phyloP scores from a whole-genome alignment of 2,113 vertebrate species.

The Eonycteris spelaea region DNA sequence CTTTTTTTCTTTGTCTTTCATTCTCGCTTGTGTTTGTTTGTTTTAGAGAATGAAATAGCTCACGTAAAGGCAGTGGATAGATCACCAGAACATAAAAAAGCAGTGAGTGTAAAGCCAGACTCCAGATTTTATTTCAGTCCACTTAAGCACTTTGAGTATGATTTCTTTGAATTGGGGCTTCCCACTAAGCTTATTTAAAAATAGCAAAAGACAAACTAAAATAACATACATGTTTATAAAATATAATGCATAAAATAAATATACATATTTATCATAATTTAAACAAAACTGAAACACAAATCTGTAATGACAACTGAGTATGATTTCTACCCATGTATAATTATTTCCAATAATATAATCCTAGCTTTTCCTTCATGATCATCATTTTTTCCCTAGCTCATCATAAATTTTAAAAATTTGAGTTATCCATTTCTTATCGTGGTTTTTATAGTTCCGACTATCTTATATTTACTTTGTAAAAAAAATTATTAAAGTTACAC shows the following conservation, averaged over 20 bases:
- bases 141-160: not conserved
- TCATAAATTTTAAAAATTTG: not conserved
- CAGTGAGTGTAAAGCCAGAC: not conserved
- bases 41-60: not conserved
- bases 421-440: not conserved
- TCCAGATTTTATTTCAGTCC: not conserved
- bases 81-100: not conserved
- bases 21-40: not conserved
- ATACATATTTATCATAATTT: not conserved
- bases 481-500: not conserved
- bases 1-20: not conserved
- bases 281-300: not conserved
- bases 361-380: not conserved
- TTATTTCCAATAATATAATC: not conserved
- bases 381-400: not conserved
- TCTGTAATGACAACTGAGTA: not conserved
- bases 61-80: not conserved
- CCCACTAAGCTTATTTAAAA: not conserved
- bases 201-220: not conserved
- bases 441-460: not conserved
- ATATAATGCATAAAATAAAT: not conserved
- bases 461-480: not conserved
- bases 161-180: not conserved
- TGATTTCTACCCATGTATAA: not conserved
- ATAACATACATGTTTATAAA: not conserved